Evolutionary conservation across 1,140 invertebrate species (phyloP), one percentile per base, ranked within the genome.

Genomic region (Holotrichia oblita): DNA sequence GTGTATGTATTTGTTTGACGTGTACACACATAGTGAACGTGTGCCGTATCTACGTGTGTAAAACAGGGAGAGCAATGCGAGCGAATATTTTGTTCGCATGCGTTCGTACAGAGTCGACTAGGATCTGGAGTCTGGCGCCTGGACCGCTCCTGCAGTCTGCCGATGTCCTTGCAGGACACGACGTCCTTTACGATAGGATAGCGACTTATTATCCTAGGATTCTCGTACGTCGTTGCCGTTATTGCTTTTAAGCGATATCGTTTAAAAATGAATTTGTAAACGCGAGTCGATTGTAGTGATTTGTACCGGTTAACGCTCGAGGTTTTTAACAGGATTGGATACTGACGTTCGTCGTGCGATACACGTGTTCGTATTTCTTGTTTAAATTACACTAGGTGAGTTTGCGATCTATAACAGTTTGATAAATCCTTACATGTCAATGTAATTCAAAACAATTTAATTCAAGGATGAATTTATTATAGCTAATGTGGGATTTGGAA

Each of bases 61-160:
- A 9, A 10, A 14, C 61, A 9, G 22, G 61, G 10, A 17, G 17
- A 69, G 61, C 20, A 22, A 69, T 22, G 59, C 59, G 59, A 61
- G 14, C 59, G 59, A 61, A 61, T 61, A 61, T 69, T 69, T 14
- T 12, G 61, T 69, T 69, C 61, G 78, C 48, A 24, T 59, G 64
- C 61, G 22, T 77, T 82, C 81, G 81, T 69, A 24, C 14, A 75
- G 55, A 59, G 77, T 76, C 80, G 79, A 59, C 61, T 78, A 80
- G 81, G 79, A 81, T 81, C 80, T 72, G 73, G 78, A 77, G 76
- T 40, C 64, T 64, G 77, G 80, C 78, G 78, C 78, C 81, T 81
- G 81, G 80, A 80, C 78, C 81, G 79, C 64, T 80, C 78, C 80
- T 72, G 80, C 81, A 81, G 81, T 81, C 79, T 79, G 34, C 77